Evolutionary conservation across 2,797 vertebrate species (phyloP), one percentile per base, ranked within the genome.

Genomic region (Pipistrellus nathusii): DNA sequence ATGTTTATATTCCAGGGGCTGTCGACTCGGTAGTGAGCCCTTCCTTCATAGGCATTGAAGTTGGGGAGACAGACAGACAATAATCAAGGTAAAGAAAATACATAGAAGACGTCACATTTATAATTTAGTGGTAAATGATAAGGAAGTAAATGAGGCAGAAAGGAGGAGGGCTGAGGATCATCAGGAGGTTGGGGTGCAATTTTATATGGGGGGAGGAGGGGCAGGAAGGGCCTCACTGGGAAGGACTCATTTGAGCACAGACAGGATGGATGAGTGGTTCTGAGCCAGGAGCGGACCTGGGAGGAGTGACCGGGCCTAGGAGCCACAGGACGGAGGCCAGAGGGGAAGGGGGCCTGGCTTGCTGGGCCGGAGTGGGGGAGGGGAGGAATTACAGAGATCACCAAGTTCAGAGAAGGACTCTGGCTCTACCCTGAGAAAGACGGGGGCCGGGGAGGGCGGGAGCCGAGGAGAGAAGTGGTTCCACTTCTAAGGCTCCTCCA

Each of bases 301-400:
- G 66, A 9, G 35, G 51, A 12, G 8, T 6, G 6, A 3, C 75
- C 32, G 20, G 44, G 32, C 2, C 0, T 0, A 0, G 4, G 30
- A 27, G 20, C 44, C 35, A 10, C 13, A 17, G 44, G 5, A 3
- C 69, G 25, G 64, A 53, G 27, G 32, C 1, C 4, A 57, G n/a
- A 64, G 41, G 17, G 3, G 15, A n/a, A 13, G 23, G 44, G 32
- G 44, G 66, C 14, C 53, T 0, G 0, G 13, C 38, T 18, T n/a
- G 18, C 82, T 32, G 21, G 41, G 53, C 21, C 1, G 8, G 21
- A n/a, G 48, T 23, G 7, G 1, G 38, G 6, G 20, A 27, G 1
- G 23, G 18, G 18, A 30, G 13, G 10, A 18, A 1, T 62, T 38
- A 20, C 0, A 0, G 53, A 8, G 5, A 6, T 21, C 17, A 0